Percentiles rank a stretch among this genome's conserved stretches.
phyloP scores from a whole-genome alignment of 2,888 invertebrate genomes.

The Ctena decussata region DNA sequence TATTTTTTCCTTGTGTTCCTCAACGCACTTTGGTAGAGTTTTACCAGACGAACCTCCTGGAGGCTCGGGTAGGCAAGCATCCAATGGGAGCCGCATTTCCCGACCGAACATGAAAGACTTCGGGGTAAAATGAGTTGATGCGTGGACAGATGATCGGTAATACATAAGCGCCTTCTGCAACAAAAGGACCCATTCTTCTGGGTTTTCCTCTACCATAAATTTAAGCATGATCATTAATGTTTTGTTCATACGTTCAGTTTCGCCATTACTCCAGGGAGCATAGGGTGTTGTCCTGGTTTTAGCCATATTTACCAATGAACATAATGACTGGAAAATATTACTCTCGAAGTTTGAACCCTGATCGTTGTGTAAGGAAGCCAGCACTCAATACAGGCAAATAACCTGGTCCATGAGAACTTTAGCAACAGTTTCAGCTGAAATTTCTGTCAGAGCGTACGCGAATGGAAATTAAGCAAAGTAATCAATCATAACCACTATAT shows the following conservation, averaged over 20 bases:
- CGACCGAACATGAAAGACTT: conserved; percentile 2
- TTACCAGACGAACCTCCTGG: background rate
- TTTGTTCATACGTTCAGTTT: too few species aligned
- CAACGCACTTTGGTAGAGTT: background rate
- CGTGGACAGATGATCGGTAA: conserved; percentile 1
- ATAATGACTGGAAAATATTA: background rate
- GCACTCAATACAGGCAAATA: conserved; percentile 7
- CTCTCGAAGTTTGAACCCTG: conserved; percentile 23
- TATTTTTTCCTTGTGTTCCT: too few species aligned
- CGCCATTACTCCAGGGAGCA: conserved; percentile 5
- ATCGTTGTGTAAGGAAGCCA: background rate
- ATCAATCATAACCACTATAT: conserved; percentile 2
- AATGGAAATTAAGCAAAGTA: conserved; percentile 9
- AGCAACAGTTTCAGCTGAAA: conserved; percentile 4
- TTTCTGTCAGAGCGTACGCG: background rate
- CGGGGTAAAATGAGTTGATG: conserved; percentile 11
- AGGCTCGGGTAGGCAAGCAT: too few species aligned
- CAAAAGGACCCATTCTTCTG: conserved; percentile 3
- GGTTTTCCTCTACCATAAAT: too few species aligned
- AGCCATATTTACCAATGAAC: conserved; percentile 3
- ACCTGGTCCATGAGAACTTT: conserved; percentile 11
- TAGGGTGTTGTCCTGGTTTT: conserved; percentile 18
- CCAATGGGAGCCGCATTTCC: background rate
- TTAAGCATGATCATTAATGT: too few species aligned
- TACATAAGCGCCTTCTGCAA: too few species aligned